Evolutionary conservation across 2,888 invertebrate species (phyloP).

Genomic region (Tanypteryx hageni): DNA sequence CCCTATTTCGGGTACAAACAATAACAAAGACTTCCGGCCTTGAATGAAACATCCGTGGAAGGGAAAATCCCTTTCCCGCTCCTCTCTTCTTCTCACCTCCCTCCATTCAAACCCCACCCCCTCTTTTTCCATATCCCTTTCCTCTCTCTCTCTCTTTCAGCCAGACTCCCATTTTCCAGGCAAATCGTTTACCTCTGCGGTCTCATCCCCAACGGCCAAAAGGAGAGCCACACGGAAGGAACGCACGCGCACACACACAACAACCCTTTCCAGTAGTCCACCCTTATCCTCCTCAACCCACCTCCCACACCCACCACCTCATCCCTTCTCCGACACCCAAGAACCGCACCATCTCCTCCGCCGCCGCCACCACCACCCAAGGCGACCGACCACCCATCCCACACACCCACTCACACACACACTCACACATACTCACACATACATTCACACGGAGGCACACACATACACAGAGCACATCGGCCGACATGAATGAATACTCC

Average conservation of each 20-base stretch:
- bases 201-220: conserved; percentile 12
- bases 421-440: too few species aligned
- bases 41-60: conserved; percentile 12
- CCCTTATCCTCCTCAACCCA: too few species aligned
- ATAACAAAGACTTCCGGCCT: conserved; percentile 50
- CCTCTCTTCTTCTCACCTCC: neutral
- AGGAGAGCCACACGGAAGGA: neutral
- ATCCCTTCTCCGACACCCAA: neutral
- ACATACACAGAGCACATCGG: too few species aligned
- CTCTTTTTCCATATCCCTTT: neutral
- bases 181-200: conserved; percentile 13
- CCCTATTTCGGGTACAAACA: conserved; percentile 21
- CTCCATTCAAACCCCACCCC: neutral
- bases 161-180: conserved; percentile 14
- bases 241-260: neutral
- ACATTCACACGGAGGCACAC: neutral
- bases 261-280: conserved; percentile 20
- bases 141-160: neutral
- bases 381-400: neutral
- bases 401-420: neutral
- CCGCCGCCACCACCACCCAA: neutral
- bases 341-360: neutral
- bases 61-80: neutral
- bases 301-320: neutral
- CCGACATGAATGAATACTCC: conserved; percentile 22